Evolutionary conservation across 2,113 vertebrate genomes (phyloP).

Genomic region (Ginglymostoma cirratum): DNA sequence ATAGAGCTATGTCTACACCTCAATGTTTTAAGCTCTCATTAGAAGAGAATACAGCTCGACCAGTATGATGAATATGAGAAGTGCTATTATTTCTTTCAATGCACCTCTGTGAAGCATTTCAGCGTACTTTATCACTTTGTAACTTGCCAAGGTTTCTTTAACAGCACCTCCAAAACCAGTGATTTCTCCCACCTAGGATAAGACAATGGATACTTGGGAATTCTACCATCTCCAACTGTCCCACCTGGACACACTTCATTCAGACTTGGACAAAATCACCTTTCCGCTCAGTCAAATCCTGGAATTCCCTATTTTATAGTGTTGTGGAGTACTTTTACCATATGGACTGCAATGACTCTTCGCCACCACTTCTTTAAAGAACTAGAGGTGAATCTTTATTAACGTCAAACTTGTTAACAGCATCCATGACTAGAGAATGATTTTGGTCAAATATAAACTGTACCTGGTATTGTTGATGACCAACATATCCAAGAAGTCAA

Average conservation of each 20-base stretch:
- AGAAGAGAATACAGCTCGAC: not conserved
- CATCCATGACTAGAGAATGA: no score
- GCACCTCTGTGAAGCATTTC: not conserved
- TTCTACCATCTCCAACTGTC: no score
- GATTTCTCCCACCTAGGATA: no score
- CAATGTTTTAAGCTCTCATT: not conserved
- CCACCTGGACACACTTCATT: no score
- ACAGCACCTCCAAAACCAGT: no score
- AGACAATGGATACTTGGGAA: no score
- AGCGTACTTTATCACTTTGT: no score
- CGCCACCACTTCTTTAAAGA: not conserved
- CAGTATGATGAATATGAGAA: not conserved
- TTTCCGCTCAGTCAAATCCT: no score
- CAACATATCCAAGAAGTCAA: not conserved
- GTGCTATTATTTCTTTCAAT: not conserved
- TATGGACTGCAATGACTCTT: not conserved
- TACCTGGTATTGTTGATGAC: not conserved
- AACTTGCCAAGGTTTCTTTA: not conserved
- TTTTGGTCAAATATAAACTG: not conserved
- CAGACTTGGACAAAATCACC: no score
- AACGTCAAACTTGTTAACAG: no score
- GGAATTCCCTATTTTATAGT: no score
- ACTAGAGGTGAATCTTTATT: not conserved
- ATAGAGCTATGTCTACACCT: not conserved
- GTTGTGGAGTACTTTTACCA: not conserved